Evolutionary conservation across 2,888 invertebrate species (phyloP).

Genomic region (Ectemnius lituratus): DNA sequence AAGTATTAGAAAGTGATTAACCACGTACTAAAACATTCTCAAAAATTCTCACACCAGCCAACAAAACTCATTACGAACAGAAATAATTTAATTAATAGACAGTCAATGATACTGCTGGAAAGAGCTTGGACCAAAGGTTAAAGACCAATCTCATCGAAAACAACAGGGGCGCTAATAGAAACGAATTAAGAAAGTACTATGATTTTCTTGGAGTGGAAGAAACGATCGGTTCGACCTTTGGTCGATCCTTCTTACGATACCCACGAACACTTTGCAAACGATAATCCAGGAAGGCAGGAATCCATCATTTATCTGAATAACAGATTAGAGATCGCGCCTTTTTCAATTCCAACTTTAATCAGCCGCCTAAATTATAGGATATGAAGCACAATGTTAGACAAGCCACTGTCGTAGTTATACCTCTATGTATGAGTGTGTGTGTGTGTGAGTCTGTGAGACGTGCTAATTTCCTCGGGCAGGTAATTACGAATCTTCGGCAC

Average conservation of each 20-base stretch:
- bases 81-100: too few species aligned
- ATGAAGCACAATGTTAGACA: slow-evolving; percentile 17
- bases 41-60: too few species aligned
- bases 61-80: too few species aligned
- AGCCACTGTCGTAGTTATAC: slow-evolving; percentile 1
- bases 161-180: too few species aligned
- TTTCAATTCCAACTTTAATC: slow-evolving; percentile 22
- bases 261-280: background rate
- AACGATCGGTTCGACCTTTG: slow-evolving; percentile 33
- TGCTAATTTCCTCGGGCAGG: slow-evolving; percentile 27
- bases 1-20: too few species aligned
- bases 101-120: too few species aligned
- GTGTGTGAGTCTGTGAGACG: slow-evolving; percentile 18
- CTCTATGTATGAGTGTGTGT: background rate
- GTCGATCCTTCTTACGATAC: slow-evolving; percentile 30
- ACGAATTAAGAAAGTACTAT: too few species aligned
- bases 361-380: slow-evolving; percentile 28
- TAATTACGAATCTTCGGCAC: slow-evolving; percentile 34
- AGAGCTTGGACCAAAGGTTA: too few species aligned
- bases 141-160: too few species aligned
- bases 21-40: too few species aligned
- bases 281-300: slow-evolving; percentile 21
- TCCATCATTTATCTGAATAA: slow-evolving; percentile 24
- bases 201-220: background rate
- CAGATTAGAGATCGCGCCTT: slow-evolving; percentile 24